Base-by-base conservation (phyloP, 2,797 vertebrate species). In the Pantherophis vulpinus region DNA sequence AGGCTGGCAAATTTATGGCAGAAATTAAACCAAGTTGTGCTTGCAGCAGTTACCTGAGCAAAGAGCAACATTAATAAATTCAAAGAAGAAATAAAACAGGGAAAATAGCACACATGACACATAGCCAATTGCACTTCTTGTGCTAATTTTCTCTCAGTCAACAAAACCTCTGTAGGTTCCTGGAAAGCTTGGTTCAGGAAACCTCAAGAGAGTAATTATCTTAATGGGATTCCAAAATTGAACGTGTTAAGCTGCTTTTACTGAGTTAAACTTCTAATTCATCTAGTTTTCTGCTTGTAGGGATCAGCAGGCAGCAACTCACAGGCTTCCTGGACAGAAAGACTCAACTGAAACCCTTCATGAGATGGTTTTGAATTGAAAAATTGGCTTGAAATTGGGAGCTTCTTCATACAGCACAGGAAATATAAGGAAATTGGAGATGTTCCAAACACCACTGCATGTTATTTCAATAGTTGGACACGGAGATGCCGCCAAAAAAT, bases 21-120 rank as follows among this genome's bases (percentile, higher is more conserved):
- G 86, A 93, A 93, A 95, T 92, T 11, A 93, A 54, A 37, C 55
- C 92, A 94, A 56, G 2, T 70, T 59, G 27, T 91, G 11, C 14
- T 88, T 55, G 86, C 14, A 74, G 79, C 14, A 58, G 5, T 5
- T 70, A 91, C 29, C 29, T 74, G 63, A 54, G 10, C 16, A 29
- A 20, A 86, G 25, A 18, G 92, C 86, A 59, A 3, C 32, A 90
- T 7, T 94, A 91, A n/a, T 86, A 90, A 87, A 47, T 94, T 91
- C 37, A 93, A 37, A 86, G 37, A 14, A 60, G 14, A 91, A 83
- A 79, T 42, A 59, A 91, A 59, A 14, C 37, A 91, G 90, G 90
- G 58, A 27, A 91, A 60, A 42, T 29, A 60, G 83, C 32, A 47
- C 32, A 91, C 54, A 27, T 47, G 32, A 91, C 70, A 59, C 51